phyloP scores from a whole-genome alignment of 1,140 invertebrate species.

The Tigriopus japonicus region DNA sequence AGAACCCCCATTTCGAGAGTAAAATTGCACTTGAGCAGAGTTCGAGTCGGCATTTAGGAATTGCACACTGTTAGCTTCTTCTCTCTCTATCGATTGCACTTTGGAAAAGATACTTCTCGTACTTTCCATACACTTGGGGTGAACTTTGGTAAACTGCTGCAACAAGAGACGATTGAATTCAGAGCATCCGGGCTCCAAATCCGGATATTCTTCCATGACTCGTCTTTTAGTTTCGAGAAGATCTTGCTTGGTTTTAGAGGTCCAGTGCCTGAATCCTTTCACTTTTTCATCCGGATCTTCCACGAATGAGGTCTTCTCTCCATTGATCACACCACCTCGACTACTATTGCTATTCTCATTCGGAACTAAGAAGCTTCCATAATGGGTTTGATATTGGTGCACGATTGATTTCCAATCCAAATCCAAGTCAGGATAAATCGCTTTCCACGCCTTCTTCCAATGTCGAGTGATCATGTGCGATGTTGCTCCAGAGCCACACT shows the following conservation, averaged over 20 bases:
- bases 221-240: slow-evolving; percentile 2
- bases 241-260: not conserved
- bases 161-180: not conserved
- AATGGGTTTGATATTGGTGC: not conserved
- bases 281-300: not conserved
- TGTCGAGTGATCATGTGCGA: too few relatives aligned
- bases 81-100: slow-evolving; percentile 5
- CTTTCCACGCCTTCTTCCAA: slow-evolving; percentile 6
- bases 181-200: not conserved
- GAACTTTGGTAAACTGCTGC: not conserved
- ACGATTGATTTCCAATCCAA: slow-evolving; percentile 2
- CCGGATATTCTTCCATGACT: not conserved
- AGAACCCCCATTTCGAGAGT: too few relatives aligned
- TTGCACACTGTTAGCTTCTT: not conserved
- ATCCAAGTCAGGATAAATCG: not conserved
- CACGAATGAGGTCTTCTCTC: not conserved
- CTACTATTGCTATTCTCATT: not conserved
- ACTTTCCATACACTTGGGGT: slow-evolving; percentile 11
- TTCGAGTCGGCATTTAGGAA: too few relatives aligned
- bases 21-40: too few relatives aligned
- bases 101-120: slow-evolving; percentile 1
- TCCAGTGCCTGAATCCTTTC: slow-evolving; percentile 10
- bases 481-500: too few relatives aligned
- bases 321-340: not conserved
- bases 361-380: not conserved